A percentile compares a stretch with the other conserved stretches of the same genome.
Evolutionary conservation across 2,888 invertebrate species (phyloP).

Genomic region (Drosophila tanythrix): DNA sequence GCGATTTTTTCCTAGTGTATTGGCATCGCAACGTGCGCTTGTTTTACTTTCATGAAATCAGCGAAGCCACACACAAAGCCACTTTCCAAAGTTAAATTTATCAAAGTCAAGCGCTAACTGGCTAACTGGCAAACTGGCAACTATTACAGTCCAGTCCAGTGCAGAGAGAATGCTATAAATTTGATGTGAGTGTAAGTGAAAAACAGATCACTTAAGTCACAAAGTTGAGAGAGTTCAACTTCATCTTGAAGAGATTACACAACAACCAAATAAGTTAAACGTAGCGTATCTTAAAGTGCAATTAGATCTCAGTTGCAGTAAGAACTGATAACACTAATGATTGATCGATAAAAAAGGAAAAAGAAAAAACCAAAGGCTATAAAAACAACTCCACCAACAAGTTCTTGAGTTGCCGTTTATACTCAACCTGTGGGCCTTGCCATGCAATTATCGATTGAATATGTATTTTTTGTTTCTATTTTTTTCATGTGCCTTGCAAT

Average conservation of each 20-base stretch:
- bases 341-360: neutral
- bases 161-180: constrained; percentile 22
- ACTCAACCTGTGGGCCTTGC: constrained; percentile 58
- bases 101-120: constrained; percentile 32
- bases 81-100: constrained; percentile 48
- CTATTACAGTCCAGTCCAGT: neutral
- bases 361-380: constrained; percentile 17
- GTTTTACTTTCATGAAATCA: constrained; percentile 25
- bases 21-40: constrained; percentile 4
- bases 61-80: constrained; percentile 22
- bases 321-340: constrained; percentile 7
- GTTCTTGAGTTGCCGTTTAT: constrained; percentile 52
- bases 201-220: constrained; percentile 27
- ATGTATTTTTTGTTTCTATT: neutral
- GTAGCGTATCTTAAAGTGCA: neutral
- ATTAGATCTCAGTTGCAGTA: neutral
- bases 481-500: constrained; percentile 47
- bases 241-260: neutral
- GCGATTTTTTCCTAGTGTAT: neutral
- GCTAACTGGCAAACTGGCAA: constrained; percentile 1
- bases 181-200: constrained; percentile 14
- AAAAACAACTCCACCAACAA: constrained; percentile 26
- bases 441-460: constrained; percentile 42
- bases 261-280: neutral
- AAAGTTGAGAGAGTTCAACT: constrained; percentile 5